Evolutionary conservation across 2,113 vertebrate species (phyloP), one percentile per base, ranked within the genome.

Genomic region (Saccopteryx leptura): DNA sequence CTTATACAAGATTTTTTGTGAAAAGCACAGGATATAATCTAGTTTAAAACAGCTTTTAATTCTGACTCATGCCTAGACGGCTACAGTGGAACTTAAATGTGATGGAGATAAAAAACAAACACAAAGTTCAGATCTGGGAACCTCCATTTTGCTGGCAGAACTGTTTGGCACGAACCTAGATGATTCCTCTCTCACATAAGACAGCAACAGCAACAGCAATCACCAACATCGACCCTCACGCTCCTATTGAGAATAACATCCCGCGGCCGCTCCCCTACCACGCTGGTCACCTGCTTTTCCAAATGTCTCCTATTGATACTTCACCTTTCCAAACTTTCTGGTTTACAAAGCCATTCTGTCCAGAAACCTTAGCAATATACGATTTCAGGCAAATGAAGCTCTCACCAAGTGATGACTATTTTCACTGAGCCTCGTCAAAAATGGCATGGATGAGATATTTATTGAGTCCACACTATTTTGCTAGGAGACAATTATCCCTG

Each of bases 11-110:
- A 54, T 50, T 63, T 86, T 76, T 56, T 61, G 52, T 61, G 76
- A 56, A 91, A 83, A 79, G 39, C n/a, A 48, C 80, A 82, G 69
- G 18, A 61, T 81, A 84, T 87, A 54, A 86, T 54, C 68, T 58
- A 87, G 18, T 75, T 66, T 60, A 54, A 23, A 94, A 93, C 6
- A 91, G 31, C 58, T 94, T 93, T 94, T 54, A 81, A 91, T 91
- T 94, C 54, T 50, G 28, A 96, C 85, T 85, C 60, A 63, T 7
- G 28, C 76, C 66, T 54, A 8, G 1, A 75, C 10, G 7, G 24
- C 33, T 90, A 9, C 31, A 85, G 48, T 24, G 69, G 9, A 90
- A 76, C 26, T 5, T 61, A 76, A 83, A 90, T 74, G 66, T 15
- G 33, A 74, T 48, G 17, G 60, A 88, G 50, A 81, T 61, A 75